A percentile compares a stretch with the other conserved stretches of the same genome.
Evolutionary conservation across 2,888 invertebrate species (phyloP).

Genomic region (Sepioteuthis lessoniana): DNA sequence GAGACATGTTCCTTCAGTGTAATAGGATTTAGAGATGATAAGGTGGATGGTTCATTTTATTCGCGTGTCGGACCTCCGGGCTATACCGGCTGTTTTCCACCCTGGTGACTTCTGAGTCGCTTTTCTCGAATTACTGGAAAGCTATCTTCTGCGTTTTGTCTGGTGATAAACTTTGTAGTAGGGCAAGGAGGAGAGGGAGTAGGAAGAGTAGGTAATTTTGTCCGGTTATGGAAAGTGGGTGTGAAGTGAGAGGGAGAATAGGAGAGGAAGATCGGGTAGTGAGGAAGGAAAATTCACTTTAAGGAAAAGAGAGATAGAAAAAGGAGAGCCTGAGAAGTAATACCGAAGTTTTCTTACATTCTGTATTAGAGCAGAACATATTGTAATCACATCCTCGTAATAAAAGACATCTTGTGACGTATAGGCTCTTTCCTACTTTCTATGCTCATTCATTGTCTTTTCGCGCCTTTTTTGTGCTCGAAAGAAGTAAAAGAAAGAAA

Average conservation of each 20-base stretch:
- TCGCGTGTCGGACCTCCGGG: neutral
- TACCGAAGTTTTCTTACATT: neutral
- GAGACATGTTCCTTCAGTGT: slow-evolving; percentile 33
- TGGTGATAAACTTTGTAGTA: slow-evolving; percentile 21
- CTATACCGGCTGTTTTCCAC: neutral
- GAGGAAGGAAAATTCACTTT: neutral
- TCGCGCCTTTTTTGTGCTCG: neutral
- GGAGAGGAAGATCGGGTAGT: no score
- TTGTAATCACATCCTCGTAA: slow-evolving; percentile 12
- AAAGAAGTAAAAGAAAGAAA: neutral
- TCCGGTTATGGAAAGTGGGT: neutral
- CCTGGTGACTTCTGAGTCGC: slow-evolving; percentile 20
- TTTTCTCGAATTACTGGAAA: slow-evolving; percentile 23
- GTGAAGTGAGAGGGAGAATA: no score
- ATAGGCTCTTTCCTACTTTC: neutral
- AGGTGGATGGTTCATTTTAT: slow-evolving; percentile 2
- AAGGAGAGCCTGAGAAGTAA: neutral
- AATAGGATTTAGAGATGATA: neutral
- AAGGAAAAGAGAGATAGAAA: neutral
- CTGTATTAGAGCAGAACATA: neutral
- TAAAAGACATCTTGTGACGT: neutral
- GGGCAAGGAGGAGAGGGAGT: neutral
- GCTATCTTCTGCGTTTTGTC: neutral
- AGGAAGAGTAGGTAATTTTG: neutral
- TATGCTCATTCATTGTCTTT: neutral